Base-by-base conservation (phyloP, 92 coral and sea anemone species). In the Anthopleura xanthogrammica region DNA sequence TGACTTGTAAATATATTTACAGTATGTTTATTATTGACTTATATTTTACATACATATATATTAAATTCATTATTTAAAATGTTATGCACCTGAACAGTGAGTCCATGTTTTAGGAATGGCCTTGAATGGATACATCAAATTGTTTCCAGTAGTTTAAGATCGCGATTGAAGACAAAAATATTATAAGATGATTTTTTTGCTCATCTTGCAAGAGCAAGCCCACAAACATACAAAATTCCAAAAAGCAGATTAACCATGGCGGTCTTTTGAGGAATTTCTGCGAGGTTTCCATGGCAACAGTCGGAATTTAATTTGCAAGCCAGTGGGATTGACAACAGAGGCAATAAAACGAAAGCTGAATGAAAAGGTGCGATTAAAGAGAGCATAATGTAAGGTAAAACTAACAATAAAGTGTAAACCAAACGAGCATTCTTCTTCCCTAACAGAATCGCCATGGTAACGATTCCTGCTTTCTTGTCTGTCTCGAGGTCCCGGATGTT, bases 401-500 rank as follows among this genome's bases (percentile, higher is more conserved):
- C 78, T 36, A 92, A 76, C 36, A 90, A 83, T 14, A 85, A 62
- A 82, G 91, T 82, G 77, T 92, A 92, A 73, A 90, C 65, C 13
- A 76, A 85, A 82, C 90, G 73, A 19, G 95, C 91, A 72, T 80
- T 60, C 72, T 72, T 72, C 87, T 83, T 88, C 78, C 93, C 95
- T 16, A 92, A 88, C 42, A 92, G 80, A 50, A 90, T 90, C 54
- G 95, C 91, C 78, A 92, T 80, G 65, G 95, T 92, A 20, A 90
- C 90, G 60, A 88, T 92, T 12, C 95, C 95, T 3, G 95, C 86
- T 2, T 58, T 78, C 65, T 75, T 87, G 90, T 92, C 95, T 39
- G 87, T 90, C 41, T 92, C 95, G 39, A 90, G 86, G 80, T 92
- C 95, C 79, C 95, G 93, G 76, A 89, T 92, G 91, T 92, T 92